These are phyloP conservation scores for Pipa parva DNA, from an alignment of 2,113 vertebrate genomes.

Conservation along the genomic window DNA sequence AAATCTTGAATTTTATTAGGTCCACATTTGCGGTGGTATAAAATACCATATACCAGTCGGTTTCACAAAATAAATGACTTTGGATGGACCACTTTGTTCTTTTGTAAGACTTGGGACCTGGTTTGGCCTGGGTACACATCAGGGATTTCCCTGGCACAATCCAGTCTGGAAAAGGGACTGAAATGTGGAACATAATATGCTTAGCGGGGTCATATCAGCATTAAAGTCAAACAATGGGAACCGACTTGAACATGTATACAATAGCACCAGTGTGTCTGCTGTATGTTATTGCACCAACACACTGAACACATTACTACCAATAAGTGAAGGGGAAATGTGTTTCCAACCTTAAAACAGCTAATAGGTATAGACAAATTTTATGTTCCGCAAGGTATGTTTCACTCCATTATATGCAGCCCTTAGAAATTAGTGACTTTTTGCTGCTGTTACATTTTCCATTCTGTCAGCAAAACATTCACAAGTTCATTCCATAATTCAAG, in stretches of 20 bases:
- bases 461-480: conserved; percentile 67
- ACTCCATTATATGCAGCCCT: conserved; percentile 36
- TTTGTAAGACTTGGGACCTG: not conserved
- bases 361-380: conserved; percentile 33
- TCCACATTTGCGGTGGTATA: too few species aligned
- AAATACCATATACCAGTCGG: too few species aligned
- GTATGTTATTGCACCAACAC: not conserved
- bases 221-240: not conserved
- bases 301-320: not conserved
- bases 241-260: not conserved
- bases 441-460: conserved; percentile 72
- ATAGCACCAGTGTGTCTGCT: conserved; percentile 7
- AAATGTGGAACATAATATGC: not conserved
- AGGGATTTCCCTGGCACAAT: not conserved
- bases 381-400: conserved; percentile 32
- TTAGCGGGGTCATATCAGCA: not conserved
- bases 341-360: conserved; percentile 15
- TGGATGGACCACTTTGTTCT: not conserved
- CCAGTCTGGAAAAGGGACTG: not conserved
- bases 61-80: too few species aligned
- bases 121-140: not conserved
- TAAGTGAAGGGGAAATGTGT: conserved; percentile 17
- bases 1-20: too few species aligned
- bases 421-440: conserved; percentile 22
- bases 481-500: conserved; percentile 59